Base-by-base conservation (phyloP, 2,113 vertebrate species). In the Coptodon bakossiorum region DNA sequence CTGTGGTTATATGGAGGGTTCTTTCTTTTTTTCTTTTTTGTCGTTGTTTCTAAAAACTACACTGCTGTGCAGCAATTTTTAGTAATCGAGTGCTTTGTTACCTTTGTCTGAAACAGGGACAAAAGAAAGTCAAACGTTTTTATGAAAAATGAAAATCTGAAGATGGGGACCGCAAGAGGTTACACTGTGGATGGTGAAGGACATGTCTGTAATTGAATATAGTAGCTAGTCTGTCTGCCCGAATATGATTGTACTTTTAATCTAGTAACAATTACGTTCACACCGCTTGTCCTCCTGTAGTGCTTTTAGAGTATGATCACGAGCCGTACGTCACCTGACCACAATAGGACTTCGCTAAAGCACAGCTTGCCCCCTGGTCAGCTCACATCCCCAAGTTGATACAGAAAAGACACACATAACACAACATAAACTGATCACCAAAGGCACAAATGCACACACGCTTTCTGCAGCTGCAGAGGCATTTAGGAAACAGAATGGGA, bases 401-500 rank as follows among this genome's bases (percentile, higher is more conserved):
- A 85, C 40, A 87, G 38, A 73, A 54, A 29, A 79, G 79, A 86
- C 40, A 83, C 84, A 48, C 84, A 85, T 56, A 81, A 27, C 48
- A 78, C 52, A 81, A 36, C 40, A 63, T 17, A 36, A 81, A 80
- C 36, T 81, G 63, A 48, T 86, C 80, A 82, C 19, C 27, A 68
- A 86, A 43, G 81, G 13, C 79, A 80, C 13, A 79, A 27, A 27
- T 0, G 2, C 52, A 61, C 54, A 36, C 82, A 56, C 50, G 81
- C 38, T 90, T 59, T 86, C 50, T 66, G 80, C 86, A 90, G 83
- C 79, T 87, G 89, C 85, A 83, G 73, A 94, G 88, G 89, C 89
- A 87, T 93, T 93, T 92, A 91, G 88, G 76, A 85, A 94, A 91
- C 90, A 93, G 90, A 94, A 92, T 91, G 91, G 63, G 84, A 90